phyloP scores from a whole-genome alignment of 2,797 vertebrate genomes.

The Pampus argenteus region DNA sequence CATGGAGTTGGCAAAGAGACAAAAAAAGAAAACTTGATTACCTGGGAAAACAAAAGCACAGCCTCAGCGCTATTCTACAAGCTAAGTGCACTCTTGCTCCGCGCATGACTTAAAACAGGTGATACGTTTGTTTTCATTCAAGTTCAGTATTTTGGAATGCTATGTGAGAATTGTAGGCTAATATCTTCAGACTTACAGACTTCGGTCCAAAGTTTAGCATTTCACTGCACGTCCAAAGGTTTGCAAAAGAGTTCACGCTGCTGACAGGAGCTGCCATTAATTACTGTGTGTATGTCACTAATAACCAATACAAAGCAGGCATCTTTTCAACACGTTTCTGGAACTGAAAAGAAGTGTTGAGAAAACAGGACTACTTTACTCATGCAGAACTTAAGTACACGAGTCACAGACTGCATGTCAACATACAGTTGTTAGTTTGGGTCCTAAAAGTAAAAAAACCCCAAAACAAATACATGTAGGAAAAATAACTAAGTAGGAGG shows the following conservation, averaged over 20 bases:
- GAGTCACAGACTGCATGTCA: conserved; percentile 41
- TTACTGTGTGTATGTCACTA: conserved; percentile 68
- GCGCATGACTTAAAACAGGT: conserved; percentile 48
- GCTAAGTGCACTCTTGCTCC: conserved; percentile 17
- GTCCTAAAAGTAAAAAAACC: neutral
- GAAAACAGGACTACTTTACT: conserved; percentile 51
- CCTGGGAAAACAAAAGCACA: conserved; percentile 41
- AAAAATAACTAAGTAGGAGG: conserved; percentile 8
- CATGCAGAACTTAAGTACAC: conserved; percentile 57
- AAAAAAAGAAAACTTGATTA: conserved; percentile 46
- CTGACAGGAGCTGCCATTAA: conserved; percentile 79
- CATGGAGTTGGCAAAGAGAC: conserved; percentile 45
- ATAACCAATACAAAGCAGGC: conserved; percentile 63
- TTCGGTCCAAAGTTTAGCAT: conserved; percentile 57
- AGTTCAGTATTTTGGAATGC: conserved; percentile 50
- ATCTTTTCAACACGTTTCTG: conserved; percentile 76
- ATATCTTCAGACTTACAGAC: conserved; percentile 66
- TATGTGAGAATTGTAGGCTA: conserved; percentile 54
- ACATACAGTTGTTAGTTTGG: neutral
- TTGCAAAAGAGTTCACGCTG: conserved; percentile 70
- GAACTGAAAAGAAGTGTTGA: conserved; percentile 69
- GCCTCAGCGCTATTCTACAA: conserved; percentile 2
- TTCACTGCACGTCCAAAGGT: conserved; percentile 70
- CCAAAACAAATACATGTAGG: neutral
- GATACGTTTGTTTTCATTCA: conserved; percentile 54